These are phyloP conservation scores for Panthera uncia DNA, from an alignment of 2,113 vertebrate genomes.

Conservation along the genomic window DNA sequence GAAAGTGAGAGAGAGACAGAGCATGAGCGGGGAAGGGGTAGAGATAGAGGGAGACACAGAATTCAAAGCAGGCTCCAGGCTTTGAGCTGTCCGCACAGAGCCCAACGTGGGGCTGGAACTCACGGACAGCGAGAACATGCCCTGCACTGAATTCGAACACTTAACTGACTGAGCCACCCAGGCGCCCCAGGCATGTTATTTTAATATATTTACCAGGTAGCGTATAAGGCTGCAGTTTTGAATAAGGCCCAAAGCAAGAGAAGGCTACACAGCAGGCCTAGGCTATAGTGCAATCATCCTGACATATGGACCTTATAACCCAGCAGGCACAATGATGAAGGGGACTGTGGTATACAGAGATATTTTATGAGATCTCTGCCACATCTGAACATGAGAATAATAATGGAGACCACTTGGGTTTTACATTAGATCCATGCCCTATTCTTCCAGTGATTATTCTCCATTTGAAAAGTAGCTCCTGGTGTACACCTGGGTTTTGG, in stretches of 20 bases:
- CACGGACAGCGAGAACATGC: too few relatives aligned
- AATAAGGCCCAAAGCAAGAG: neutral
- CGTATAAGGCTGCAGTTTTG: neutral
- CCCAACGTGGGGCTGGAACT: too few relatives aligned
- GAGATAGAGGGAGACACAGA: too few relatives aligned
- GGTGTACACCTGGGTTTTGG: neutral
- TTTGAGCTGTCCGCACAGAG: too few relatives aligned
- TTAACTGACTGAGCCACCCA: too few relatives aligned
- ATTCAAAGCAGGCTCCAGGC: too few relatives aligned
- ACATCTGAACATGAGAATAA: neutral
- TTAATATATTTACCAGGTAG: neutral
- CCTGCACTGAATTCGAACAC: too few relatives aligned
- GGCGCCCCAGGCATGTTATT: neutral
- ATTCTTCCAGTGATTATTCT: neutral
- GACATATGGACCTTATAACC: neutral
- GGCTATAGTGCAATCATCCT: neutral
- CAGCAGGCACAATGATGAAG: neutral
- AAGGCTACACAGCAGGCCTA: neutral
- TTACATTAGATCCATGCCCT: neutral
- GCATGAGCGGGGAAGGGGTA: too few relatives aligned
- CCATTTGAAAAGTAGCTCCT: neutral
- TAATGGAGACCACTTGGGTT: neutral
- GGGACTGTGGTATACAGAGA: neutral
- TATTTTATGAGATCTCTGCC: neutral
- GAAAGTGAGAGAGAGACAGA: too few relatives aligned